Base-by-base conservation (phyloP, 2,888 invertebrate genomes). In the Chloromyia formosa region DNA sequence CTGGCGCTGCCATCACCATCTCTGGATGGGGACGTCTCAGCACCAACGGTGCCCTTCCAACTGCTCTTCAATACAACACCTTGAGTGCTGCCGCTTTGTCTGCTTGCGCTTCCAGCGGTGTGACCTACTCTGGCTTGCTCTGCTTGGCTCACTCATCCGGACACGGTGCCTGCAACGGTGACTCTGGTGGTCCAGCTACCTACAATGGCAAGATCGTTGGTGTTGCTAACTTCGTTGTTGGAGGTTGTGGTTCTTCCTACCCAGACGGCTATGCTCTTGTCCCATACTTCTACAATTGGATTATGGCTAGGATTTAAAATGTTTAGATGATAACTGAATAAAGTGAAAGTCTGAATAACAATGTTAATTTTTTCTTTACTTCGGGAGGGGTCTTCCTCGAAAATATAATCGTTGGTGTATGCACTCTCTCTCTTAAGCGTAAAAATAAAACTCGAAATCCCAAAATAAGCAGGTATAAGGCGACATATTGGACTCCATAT, bases 181-280 rank as follows among this genome's bases (percentile, higher is more conserved):
- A 84, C 75, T 84, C 83, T 1, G 85, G 84, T 45, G 84, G 85
- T 10, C 84, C 84, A n/a, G 83, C 83, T 16, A 78, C 81, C 40
- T 82, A 81, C 23, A 75, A 79, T 0, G 79, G 78, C 0, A 75
- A 76, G 20, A 76, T 84, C 27, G 81, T 82, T 10, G 84, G 85
- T 66, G 78, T 84, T 22, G 81, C 83, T 68, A 83, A 82, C 54
- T 84, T 82, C 73, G 79, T 82, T 10, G 60, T 82, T 1, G 80
- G 79, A 18, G 77, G 78, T n/a, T 84, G 84, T 73, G 84, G 82
- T 0, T 78, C 78, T 0, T 74, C 73, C 1, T 77, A 78, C 0
- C 83, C 84, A 18, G 85, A 84, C 80, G 84, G 84, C 27, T 84
- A 82, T 73, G 82, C 82, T 1, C 79, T 80, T 74, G 77, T 84